Evolutionary conservation across 2,888 invertebrate genomes (phyloP).

Genomic region (Tridacna gigas): DNA sequence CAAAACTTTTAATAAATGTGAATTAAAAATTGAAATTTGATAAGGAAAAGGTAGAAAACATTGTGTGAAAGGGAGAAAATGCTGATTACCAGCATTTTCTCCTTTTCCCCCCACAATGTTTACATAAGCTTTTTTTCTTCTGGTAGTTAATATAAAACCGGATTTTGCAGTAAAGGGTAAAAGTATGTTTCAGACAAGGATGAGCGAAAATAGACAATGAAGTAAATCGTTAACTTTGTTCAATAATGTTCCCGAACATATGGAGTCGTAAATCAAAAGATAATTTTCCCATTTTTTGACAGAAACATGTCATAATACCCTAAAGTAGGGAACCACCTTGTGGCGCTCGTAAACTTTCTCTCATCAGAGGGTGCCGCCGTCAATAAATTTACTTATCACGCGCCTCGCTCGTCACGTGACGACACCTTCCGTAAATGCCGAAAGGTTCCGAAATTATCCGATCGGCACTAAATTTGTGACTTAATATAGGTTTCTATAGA

Average conservation of each 20-base stretch:
- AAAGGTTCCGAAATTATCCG: slow-evolving; percentile 54
- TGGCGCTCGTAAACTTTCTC: slow-evolving; percentile 46
- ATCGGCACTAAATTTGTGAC: slow-evolving; percentile 49
- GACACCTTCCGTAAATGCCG: slow-evolving; percentile 43
- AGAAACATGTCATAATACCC: slow-evolving; percentile 53
- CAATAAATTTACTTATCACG: slow-evolving; percentile 57
- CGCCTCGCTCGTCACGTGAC: slow-evolving; percentile 54
- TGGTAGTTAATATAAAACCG: too few relatives aligned
- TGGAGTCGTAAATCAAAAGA: slow-evolving; percentile 22
- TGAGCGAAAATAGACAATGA: too few relatives aligned
- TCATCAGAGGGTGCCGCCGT: slow-evolving; percentile 56
- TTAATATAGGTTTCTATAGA: slow-evolving; percentile 39
- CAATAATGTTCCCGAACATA: slow-evolving; percentile 14
- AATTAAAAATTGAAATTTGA: too few relatives aligned
- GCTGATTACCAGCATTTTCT: too few relatives aligned
- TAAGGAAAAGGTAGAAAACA: too few relatives aligned
- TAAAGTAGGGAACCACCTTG: slow-evolving; percentile 43
- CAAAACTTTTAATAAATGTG: too few relatives aligned
- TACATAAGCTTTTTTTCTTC: too few relatives aligned
- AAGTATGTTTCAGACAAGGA: too few relatives aligned
- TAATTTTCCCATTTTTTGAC: slow-evolving; percentile 39
- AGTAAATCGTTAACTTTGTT: neutral
- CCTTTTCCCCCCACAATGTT: too few relatives aligned
- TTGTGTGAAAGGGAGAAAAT: too few relatives aligned
- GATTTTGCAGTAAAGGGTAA: too few relatives aligned